Conservation (phyloP, 2,797 vertebrate species). For the Rhinella marina region DNA sequence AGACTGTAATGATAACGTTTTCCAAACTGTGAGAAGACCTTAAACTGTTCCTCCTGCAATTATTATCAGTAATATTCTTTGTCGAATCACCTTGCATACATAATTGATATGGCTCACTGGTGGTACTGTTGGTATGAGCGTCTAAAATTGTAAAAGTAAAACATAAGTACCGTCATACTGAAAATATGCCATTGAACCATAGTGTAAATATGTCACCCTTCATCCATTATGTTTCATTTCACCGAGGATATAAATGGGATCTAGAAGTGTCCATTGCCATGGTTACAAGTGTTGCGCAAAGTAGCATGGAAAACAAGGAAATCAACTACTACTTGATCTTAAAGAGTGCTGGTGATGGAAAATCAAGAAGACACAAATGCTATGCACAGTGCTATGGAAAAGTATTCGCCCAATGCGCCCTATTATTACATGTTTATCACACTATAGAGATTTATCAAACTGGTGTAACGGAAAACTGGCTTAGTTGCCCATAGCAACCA, state of each 20-base stretch:
- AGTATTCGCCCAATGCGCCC: background rate
- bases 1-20: background rate
- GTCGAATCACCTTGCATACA: background rate
- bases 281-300: conserved; percentile 59
- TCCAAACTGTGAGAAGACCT: background rate
- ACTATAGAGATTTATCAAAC: background rate
- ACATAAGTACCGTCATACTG: background rate
- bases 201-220: conserved; percentile 52
- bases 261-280: conserved; percentile 58
- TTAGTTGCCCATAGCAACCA: too few species aligned
- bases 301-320: conserved; percentile 42
- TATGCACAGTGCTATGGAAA: background rate
- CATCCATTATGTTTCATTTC: conserved; percentile 54
- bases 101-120: background rate
- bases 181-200: conserved; percentile 15
- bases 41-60: background rate
- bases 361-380: conserved; percentile 32
- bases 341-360: conserved; percentile 40
- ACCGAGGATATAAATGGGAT: conserved; percentile 53
- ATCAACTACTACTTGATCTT: conserved; percentile 45
- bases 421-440: background rate
- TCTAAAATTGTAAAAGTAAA: background rate
- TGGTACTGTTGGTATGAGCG: background rate
- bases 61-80: background rate
- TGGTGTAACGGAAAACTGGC: background rate